These are phyloP conservation scores for Thalassaphorura encarpata DNA, from an alignment of 1,140 invertebrate genomes.

Conservation along the genomic window DNA sequence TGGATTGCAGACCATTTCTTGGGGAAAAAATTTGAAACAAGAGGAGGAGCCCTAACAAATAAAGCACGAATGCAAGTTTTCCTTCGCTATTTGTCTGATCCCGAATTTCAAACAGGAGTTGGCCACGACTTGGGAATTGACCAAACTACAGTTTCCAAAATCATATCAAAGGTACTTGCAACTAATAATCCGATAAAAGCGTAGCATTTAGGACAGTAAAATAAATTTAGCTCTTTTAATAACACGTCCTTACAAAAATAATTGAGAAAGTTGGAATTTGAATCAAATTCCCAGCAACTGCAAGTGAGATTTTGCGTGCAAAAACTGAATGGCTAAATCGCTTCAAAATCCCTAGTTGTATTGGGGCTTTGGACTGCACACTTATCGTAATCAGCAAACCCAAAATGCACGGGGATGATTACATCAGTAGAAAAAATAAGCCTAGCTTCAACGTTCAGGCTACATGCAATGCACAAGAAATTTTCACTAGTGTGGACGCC, in stretches of 20 bases:
- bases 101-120: too few relatives aligned
- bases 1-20: too few relatives aligned
- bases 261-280: background rate
- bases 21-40: too few relatives aligned
- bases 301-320: background rate
- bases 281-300: background rate
- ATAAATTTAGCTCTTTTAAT: background rate
- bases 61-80: too few relatives aligned
- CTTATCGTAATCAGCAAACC: background rate
- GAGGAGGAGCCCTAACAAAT: too few relatives aligned
- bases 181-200: too few relatives aligned
- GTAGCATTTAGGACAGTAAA: too few relatives aligned
- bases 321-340: background rate
- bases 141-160: too few relatives aligned
- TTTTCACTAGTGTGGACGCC: background rate
- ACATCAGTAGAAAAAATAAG: background rate
- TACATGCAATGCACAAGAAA: background rate
- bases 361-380: background rate
- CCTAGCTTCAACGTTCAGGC: conserved; percentile 1
- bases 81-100: too few relatives aligned
- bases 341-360: background rate
- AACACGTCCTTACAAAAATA: background rate
- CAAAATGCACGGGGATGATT: background rate
- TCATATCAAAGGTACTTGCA: too few relatives aligned
- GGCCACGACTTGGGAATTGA: too few relatives aligned